Base-by-base conservation (phyloP, 2,797 vertebrate species). In the Denticeps clupeoides region DNA sequence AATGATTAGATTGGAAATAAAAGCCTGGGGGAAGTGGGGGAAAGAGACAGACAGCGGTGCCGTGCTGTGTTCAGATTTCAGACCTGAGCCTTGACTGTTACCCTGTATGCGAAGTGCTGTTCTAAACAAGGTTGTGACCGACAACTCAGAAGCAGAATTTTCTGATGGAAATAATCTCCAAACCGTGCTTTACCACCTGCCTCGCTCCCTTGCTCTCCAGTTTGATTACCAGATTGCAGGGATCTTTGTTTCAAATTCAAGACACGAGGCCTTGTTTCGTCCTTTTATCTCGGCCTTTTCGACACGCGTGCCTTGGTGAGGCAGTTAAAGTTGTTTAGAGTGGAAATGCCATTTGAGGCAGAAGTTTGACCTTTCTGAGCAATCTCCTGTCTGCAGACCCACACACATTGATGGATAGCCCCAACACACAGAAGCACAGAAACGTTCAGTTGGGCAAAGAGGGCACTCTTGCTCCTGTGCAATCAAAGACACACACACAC, bases 321-420 rank as follows among this genome's bases (percentile, higher is more conserved):
- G 57, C 59, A 46, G 53, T 63, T 60, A 53, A 62, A 64, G 58
- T 61, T 66, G 51, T 58, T 70, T 63, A 72, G 66, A 65, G 55
- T 59, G 54, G 50, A 60, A 66, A 65, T 72, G 67, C 49, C 63
- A 68, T 69, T 70, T 69, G 28, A 59, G 49, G 58, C 33, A 60
- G 49, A 46, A 56, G 61, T 43, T 51, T 68, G 63, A 70, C 67
- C 67, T 72, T 72, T 70, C 41, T 51, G 27, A 7, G 25, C 47
- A 55, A 67, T 65, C 64, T 61, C 43, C 51, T 47, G 45, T 50
- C 61, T 56, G 45, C 56, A 59, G 55, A 45, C 45, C 4, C 46
- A 51, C 43, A 41, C 44, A 45, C 53, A 48, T 33, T 60, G 70
- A 70, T 64, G 59, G 55, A 72, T 64, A 45, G 48, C 33, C 55